Evolutionary conservation across 2,797 vertebrate species (phyloP), one percentile per base, ranked within the genome.

Genomic region (Gallinago nigripennis): DNA sequence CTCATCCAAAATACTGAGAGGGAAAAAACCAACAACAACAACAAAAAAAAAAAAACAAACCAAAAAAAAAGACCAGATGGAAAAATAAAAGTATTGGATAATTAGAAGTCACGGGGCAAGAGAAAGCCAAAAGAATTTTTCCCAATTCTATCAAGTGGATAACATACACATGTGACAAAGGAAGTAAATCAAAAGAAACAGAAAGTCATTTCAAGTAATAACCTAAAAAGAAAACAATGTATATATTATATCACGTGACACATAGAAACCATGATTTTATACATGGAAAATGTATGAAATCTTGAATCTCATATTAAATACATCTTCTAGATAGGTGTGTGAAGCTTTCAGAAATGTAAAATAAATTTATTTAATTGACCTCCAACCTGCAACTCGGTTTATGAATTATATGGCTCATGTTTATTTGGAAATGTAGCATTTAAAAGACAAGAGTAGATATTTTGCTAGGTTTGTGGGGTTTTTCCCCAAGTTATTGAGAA

Each of bases 81-180:
- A 77, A 94, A 96, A 96, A 17, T 82, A 82, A 57, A 80, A 83
- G 73, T 92, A 86, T 89, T 84, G 94, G 83, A 78, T 91, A 97
- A 95, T 91, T 60, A 65, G 82, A 90, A 86, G 75, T 95, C 84
- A 95, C 64, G 68, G 86, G 72, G 66, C 78, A 92, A 69, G 43
- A 82, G 66, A 94, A 86, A 93, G 60, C 82, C 91, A 76, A 89
- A 77, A 53, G 66, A 83, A 90, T 95, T 96, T 92, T 77, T 95
- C 30, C 75, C 5, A 7, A 73, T 94, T 96, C 87, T 90, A 87
- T 93, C 83, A 84, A 79, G 70, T 21, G 25, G 64, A 64, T 86
- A 91, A 92, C 41, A 57, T 89, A 77, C 82, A 63, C 45, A 57
- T 88, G 58, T 79, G 92, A 79, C 71, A 83, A 91, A 86, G 30